These are phyloP conservation scores for Philereme transversata DNA, from an alignment of 2,888 invertebrate species.

Conservation along the genomic window DNA sequence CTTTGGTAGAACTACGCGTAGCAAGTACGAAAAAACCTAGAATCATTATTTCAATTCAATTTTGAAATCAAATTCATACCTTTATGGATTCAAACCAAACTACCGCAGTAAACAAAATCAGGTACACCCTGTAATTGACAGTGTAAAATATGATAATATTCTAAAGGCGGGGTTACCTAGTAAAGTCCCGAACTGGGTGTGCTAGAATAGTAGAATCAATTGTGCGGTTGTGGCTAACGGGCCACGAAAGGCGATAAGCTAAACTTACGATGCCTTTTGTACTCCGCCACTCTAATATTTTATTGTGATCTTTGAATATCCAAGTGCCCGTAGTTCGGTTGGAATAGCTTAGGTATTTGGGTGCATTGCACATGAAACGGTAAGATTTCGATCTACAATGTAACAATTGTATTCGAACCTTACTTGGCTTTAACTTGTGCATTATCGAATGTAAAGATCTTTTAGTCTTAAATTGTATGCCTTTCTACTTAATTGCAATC, in stretches of 20 bases:
- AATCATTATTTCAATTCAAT: background rate
- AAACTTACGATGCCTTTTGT: slow-evolving; percentile 76
- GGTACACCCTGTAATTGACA: slow-evolving; percentile 61
- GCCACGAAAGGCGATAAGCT: slow-evolving; percentile 72
- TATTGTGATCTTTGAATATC: slow-evolving; percentile 58
- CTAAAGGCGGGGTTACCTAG: slow-evolving; percentile 58
- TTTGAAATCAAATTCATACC: slow-evolving; percentile 1
- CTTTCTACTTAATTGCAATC: no score
- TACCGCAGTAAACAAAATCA: slow-evolving; percentile 45
- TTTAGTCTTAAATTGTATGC: no score
- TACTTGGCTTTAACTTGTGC: no score
- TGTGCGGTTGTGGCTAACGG: slow-evolving; percentile 74
- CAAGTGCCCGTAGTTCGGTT: slow-evolving; percentile 32
- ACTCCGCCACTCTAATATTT: slow-evolving; percentile 59
- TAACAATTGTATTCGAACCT: no score
- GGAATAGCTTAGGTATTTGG: slow-evolving; percentile 12
- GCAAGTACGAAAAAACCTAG: background rate
- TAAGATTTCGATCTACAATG: background rate
- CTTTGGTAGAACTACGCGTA: background rate
- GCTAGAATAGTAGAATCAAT: slow-evolving; percentile 68
- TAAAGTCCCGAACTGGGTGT: slow-evolving; percentile 58
- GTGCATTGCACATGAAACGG: slow-evolving; percentile 5
- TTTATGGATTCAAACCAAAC: slow-evolving; percentile 45
- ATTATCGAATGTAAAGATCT: no score
- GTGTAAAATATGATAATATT: slow-evolving; percentile 71